Conservation (phyloP, 2,797 vertebrate genomes). For the Sandelia bainsii region DNA sequence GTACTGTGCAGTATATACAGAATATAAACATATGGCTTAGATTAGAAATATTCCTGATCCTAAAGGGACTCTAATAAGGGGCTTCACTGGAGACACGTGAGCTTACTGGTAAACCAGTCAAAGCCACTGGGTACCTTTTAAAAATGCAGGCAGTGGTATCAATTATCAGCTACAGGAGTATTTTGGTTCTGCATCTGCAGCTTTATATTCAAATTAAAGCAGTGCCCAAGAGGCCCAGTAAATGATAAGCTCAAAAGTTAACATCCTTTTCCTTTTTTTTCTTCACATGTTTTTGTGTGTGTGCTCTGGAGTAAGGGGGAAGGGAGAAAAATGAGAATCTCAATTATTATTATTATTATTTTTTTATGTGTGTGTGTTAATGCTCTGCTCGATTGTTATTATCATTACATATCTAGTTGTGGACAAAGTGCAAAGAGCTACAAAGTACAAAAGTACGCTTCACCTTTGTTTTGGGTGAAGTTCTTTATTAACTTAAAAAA, state of each 20-base stretch:
- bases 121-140: background rate
- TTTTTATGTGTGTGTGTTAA: background rate
- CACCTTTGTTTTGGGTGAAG: too few relatives aligned
- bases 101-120: background rate
- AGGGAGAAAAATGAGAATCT: too few relatives aligned
- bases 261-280: too few relatives aligned
- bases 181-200: background rate
- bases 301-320: background rate
- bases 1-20: background rate
- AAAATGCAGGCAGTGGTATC: background rate
- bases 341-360: too few relatives aligned
- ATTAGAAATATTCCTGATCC: background rate
- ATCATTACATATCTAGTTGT: too few relatives aligned
- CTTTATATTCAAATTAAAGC: background rate
- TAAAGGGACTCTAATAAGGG: background rate
- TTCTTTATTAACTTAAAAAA: too few relatives aligned
- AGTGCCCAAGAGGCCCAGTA: too few relatives aligned
- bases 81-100: background rate
- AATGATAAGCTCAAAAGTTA: background rate
- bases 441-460: too few relatives aligned
- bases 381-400: background rate
- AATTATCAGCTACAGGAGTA: background rate
- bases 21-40: background rate
- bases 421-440: too few relatives aligned
- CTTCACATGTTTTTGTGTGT: too few relatives aligned